Evolutionary conservation across 2,113 vertebrate species (phyloP).

Genomic region (Bubo scandiacus): DNA sequence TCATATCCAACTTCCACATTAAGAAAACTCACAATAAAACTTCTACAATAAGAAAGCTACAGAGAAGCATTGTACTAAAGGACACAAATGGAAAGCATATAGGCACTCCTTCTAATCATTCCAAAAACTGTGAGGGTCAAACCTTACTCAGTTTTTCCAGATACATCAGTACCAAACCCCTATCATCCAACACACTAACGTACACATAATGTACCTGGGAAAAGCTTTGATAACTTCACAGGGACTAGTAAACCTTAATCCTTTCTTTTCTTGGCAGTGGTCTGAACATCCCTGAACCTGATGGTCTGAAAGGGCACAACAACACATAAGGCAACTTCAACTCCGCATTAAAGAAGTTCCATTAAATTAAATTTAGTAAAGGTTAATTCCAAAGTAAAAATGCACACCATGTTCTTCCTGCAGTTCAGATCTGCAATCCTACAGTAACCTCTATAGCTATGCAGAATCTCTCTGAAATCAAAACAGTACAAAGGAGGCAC

Average conservation of each 20-base stretch:
- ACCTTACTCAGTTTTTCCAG: neutral
- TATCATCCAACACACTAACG: neutral
- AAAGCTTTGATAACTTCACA: neutral
- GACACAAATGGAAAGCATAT: neutral
- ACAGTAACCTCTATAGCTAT: neutral
- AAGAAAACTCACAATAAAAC: neutral
- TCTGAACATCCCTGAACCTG: neutral
- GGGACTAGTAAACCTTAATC: neutral
- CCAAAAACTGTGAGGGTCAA: neutral
- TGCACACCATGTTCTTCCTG: accelerated
- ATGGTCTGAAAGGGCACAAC: neutral
- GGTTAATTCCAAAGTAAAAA: neutral
- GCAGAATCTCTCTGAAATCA: neutral
- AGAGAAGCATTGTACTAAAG: neutral
- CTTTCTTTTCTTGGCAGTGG: neutral
- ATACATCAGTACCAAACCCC: neutral
- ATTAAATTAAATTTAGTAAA: neutral
- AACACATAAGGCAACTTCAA: neutral
- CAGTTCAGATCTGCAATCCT: neutral
- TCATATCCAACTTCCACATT: neutral
- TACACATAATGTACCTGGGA: neutral
- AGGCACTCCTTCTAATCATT: neutral
- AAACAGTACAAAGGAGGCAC: neutral
- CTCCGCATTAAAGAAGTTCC: neutral
- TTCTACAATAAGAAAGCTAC: neutral